These are phyloP conservation scores for Pammene aurita DNA, from an alignment of 2,888 invertebrate genomes.

Conservation along the genomic window DNA sequence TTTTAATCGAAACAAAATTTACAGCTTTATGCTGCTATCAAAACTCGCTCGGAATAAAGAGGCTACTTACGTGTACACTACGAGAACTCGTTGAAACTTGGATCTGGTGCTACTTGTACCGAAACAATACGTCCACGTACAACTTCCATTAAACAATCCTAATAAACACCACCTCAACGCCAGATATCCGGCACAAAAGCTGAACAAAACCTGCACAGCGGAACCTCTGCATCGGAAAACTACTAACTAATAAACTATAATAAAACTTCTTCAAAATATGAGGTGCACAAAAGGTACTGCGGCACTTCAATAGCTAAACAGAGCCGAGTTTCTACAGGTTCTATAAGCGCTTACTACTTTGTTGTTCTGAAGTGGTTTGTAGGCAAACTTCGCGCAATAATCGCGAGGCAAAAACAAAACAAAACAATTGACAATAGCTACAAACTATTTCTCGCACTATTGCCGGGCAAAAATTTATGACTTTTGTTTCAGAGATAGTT, in stretches of 20 bases:
- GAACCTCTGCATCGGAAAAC: constrained; percentile 29
- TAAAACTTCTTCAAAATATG: constrained; percentile 38
- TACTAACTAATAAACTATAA: constrained; percentile 32
- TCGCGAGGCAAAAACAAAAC: constrained; percentile 48
- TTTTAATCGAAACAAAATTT: background rate
- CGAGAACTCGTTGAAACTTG: background rate
- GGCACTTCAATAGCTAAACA: background rate
- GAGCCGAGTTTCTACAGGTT: background rate
- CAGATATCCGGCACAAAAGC: constrained; percentile 29
- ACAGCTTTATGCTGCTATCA: background rate
- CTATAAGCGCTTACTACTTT: constrained; percentile 13
- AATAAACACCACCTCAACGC: constrained; percentile 24
- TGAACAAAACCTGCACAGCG: constrained; percentile 16
- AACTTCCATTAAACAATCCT: constrained; percentile 25
- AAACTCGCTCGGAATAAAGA: background rate
- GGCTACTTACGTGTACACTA: background rate
- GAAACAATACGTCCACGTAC: constrained; percentile 1
- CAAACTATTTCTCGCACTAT: constrained; percentile 63
- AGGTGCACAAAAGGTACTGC: constrained; percentile 38
- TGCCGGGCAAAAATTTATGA: constrained; percentile 73
- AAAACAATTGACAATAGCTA: constrained; percentile 75
- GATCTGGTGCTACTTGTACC: background rate
- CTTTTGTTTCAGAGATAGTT: constrained; percentile 75
- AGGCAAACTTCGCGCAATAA: constrained; percentile 43
- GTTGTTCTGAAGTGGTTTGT: background rate